Evolutionary conservation across 2,797 vertebrate genomes (phyloP), one percentile per base, ranked within the genome.

Genomic region (Anguilla obscura): DNA sequence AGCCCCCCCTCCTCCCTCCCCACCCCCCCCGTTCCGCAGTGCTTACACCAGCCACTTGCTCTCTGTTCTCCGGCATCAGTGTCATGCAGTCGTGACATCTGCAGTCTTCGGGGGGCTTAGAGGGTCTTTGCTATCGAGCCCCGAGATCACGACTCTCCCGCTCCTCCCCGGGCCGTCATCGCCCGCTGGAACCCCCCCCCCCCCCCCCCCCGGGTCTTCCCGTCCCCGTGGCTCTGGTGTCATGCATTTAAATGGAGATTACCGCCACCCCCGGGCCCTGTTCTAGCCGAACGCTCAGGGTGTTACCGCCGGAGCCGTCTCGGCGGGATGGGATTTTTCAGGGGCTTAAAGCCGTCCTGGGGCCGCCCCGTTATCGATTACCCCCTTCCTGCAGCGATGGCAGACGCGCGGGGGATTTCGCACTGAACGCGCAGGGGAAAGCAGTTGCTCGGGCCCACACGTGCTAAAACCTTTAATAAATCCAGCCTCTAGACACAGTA

Each of bases 311-410:
- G 50, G 27, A 5, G 84, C 87, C 40, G 60, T 86, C 90, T 90
- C 85, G 85, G 85, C 89, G 88, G 90, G 90, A 93, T 93, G 89
- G 93, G 86, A 93, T 92, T 90, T 93, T 89, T 87, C 36, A 36
- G 36, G 58, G 91, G 86, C 90, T 84, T 74, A 18, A 12, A 88
- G 90, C 90, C 84, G 82, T 88, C 88, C 69, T 91, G 90, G 90
- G 85, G 86, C 88, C 27, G 71, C 89, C 90, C 90, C 33, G 87
- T 90, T 94, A 95, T 95, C 91, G 94, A 96, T 94, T 92, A 94
- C 36, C 92, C 92, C 92, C 92, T 93, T 92, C 91, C 92, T 10
- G 1, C 18, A 80, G 76, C 7, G 76, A 50, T 87, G 91, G 90
- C 89, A 33, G 92, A 95, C 92, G 90, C 94, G 91, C 94, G 56